Conservation (phyloP, 2,797 vertebrate species). For the Euthynnus affinis region DNA sequence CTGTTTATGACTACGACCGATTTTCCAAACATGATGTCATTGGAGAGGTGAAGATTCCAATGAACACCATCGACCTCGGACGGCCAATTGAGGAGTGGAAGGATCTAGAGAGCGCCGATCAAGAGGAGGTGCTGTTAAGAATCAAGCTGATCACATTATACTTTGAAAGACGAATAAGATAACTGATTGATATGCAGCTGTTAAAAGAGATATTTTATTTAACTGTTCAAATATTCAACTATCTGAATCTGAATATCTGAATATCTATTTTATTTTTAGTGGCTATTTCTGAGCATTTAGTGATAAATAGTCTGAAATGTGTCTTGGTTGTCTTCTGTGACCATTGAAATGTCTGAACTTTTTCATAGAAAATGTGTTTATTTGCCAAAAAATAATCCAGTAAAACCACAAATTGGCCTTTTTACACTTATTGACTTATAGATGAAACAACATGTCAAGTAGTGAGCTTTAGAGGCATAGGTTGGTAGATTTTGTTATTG, state of each 20-base stretch:
- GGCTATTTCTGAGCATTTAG: too few species aligned
- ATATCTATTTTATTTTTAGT: too few species aligned
- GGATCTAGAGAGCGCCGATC: constrained; percentile 96
- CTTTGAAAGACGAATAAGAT: neutral
- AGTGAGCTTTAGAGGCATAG: too few species aligned
- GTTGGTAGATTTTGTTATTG: too few species aligned
- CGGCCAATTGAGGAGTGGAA: constrained; percentile 97
- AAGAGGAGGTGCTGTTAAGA: constrained; percentile 91
- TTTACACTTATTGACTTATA: too few species aligned
- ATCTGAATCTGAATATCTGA: constrained; percentile 6
- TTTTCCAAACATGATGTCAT: constrained; percentile 99
- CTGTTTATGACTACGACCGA: constrained; percentile 97
- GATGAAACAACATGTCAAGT: too few species aligned
- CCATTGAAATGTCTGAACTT: neutral
- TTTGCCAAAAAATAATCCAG: too few species aligned
- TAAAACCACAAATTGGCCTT: too few species aligned
- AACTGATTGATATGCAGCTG: neutral
- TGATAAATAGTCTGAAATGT: neutral
- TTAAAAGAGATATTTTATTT: neutral
- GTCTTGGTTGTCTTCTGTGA: neutral
- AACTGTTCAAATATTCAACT: neutral
- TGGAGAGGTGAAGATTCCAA: constrained; percentile 95
- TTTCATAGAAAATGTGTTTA: neutral
- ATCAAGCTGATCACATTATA: neutral
- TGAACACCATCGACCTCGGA: constrained; percentile 97